Base-by-base conservation (phyloP, 2,888 invertebrate genomes). In the Philaethria dido region DNA sequence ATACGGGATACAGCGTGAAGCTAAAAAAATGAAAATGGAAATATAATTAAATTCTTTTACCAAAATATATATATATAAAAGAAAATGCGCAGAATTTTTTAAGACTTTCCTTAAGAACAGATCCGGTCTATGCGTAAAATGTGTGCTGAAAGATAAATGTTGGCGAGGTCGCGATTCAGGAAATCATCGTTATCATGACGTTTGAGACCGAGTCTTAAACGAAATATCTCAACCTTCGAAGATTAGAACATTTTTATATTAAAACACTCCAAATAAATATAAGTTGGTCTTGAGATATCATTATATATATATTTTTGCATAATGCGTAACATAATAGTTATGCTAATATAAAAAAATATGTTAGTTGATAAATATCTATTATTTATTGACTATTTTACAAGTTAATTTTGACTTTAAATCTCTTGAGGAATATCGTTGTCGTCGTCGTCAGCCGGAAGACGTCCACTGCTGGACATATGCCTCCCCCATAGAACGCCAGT, bases 91-190 rank as follows among this genome's bases (percentile, higher is more conserved):
- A 39, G 11, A 39, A 39, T 13, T 39, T 39, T 8, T n/a, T 8
- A 55, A 20, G 5, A 36, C 2, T 54, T 36, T 59, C 11, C 11
- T 22, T n/a, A 16, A 25, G 22, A 47, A 57, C 18, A 39, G 39
- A 59, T 48, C 42, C 48, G 29, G 29, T 47, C 48, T 68, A 48
- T 13, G 36, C 18, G 29, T 25, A 57, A 29, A 22, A 54, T 60
- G 57, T 39, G 47, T 16, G 22, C 44, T 9, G 20, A n/a, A 39
- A 65, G 65, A 65, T 66, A 66, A 71, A 69, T 72, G 69, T 76
- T 78, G 77, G 45, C 77, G 80, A 80, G 81, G 82, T 83, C 80
- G 71, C 76, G 79, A 75, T 73, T 79, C 74, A 77, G 81, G 81
- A 79, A 80, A 70, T 71, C 45, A 47, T 25, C 33, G 25, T 64